Evolutionary conservation across 2,113 vertebrate species (phyloP).

Genomic region (Eidolon helvum): DNA sequence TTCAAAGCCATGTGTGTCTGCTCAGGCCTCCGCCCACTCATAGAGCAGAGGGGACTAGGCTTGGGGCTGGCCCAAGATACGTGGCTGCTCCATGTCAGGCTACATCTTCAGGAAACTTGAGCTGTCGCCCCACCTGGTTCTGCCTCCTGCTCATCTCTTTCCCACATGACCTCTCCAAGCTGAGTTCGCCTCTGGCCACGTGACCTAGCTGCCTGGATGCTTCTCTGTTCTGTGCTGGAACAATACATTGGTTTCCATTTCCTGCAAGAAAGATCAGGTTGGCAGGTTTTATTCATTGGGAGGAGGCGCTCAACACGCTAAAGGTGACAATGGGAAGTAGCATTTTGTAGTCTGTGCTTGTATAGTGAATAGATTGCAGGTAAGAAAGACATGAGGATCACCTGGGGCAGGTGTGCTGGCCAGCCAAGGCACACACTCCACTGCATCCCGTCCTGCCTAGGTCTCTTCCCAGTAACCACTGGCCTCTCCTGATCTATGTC

Average conservation of each 20-base stretch:
- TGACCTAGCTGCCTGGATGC: neutral
- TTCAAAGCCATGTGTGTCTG: neutral
- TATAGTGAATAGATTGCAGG: neutral
- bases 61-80: neutral
- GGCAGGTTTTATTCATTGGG: neutral
- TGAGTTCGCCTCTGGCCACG: neutral
- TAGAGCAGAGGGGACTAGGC: neutral
- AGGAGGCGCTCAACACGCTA: neutral
- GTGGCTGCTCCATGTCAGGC: neutral
- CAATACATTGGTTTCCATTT: neutral
- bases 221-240: neutral
- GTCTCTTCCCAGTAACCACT: neutral
- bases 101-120: neutral
- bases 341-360: neutral
- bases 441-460: accelerated
- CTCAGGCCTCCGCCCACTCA: neutral
- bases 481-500: neutral
- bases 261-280: neutral
- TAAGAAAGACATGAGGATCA: neutral
- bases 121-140: too few relatives aligned
- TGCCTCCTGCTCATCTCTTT: neutral
- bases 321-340: neutral
- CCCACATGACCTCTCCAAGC: neutral
- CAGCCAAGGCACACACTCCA: neutral
- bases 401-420: neutral